Conservation (phyloP, 1,140 invertebrate genomes). For the Drosophila sproati region DNA sequence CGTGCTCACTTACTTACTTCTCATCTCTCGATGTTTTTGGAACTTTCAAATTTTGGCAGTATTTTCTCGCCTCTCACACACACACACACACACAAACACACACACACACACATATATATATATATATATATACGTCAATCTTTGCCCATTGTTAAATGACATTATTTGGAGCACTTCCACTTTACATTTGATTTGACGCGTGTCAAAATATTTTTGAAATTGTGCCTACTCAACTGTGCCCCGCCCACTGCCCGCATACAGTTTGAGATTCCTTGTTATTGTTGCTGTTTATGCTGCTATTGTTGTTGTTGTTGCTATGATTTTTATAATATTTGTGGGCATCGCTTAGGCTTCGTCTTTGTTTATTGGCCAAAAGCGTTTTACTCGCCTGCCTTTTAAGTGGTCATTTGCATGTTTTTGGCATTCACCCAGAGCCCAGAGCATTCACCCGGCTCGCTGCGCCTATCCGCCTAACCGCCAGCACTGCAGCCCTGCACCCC, state of each 20-base stretch:
- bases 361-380: slow-evolving; percentile 72
- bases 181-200: slow-evolving; percentile 62
- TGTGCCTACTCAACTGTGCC: slow-evolving; percentile 36
- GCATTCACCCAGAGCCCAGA: slow-evolving; percentile 36
- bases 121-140: not conserved
- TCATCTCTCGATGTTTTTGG: slow-evolving; percentile 45
- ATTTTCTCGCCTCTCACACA: slow-evolving; percentile 4
- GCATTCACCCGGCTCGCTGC: not conserved
- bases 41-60: slow-evolving; percentile 54
- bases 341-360: slow-evolving; percentile 63
- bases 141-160: slow-evolving; percentile 62
- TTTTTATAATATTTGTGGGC: slow-evolving; percentile 17
- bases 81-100: slow-evolving; percentile 1
- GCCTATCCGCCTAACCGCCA: not conserved
- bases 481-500: not conserved
- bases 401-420: slow-evolving; percentile 75
- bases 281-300: not conserved
- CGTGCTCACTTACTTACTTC: not conserved
- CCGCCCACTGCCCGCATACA: slow-evolving; percentile 3
- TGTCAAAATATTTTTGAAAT: slow-evolving; percentile 67
- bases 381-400: slow-evolving; percentile 67
- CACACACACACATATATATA: not conserved
- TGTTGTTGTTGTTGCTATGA: slow-evolving; percentile 19
- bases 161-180: slow-evolving; percentile 72
- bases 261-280: slow-evolving; percentile 6